phyloP scores from a whole-genome alignment of 2,797 vertebrate genomes.

The Manis javanica region DNA sequence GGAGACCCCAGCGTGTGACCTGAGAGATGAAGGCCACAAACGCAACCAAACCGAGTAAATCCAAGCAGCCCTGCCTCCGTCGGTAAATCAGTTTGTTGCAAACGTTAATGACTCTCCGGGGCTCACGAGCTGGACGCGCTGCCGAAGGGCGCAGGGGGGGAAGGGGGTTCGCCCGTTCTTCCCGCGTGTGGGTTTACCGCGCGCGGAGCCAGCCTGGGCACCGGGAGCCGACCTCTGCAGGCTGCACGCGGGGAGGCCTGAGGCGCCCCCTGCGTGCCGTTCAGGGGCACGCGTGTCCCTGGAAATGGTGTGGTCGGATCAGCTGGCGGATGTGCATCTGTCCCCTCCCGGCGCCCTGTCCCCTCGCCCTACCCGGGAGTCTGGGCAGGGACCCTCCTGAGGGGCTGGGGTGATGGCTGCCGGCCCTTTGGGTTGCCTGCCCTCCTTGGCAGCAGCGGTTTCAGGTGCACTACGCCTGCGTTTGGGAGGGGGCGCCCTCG shows the following conservation, averaged over 20 bases:
- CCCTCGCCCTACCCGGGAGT: too few species aligned
- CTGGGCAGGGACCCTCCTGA: too few species aligned
- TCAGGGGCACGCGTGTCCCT: too few species aligned
- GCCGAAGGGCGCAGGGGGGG: not conserved
- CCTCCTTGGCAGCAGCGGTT: too few species aligned
- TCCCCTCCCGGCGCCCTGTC: too few species aligned
- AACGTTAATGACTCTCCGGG: not conserved
- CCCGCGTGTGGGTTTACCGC: slow-evolving; percentile 63
- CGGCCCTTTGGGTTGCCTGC: too few species aligned
- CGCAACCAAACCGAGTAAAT: not conserved
- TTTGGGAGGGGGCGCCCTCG: too few species aligned
- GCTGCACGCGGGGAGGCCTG: slow-evolving; percentile 54
- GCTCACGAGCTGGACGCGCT: not conserved
- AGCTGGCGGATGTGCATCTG: too few species aligned
- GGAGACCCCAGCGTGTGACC: not conserved
- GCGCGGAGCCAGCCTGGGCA: slow-evolving; percentile 1
- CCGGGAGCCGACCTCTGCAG: slow-evolving; percentile 37
- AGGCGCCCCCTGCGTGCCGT: too few species aligned
- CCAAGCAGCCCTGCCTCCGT: not conserved
- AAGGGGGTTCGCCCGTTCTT: not conserved
- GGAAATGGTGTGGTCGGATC: too few species aligned
- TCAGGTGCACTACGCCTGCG: too few species aligned
- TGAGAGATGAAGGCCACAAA: not conserved
- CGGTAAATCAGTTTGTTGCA: not conserved
- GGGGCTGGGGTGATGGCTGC: too few species aligned